Evolutionary conservation across 2,797 vertebrate species (phyloP).

Genomic region (Poeciliopsis presidionis): DNA sequence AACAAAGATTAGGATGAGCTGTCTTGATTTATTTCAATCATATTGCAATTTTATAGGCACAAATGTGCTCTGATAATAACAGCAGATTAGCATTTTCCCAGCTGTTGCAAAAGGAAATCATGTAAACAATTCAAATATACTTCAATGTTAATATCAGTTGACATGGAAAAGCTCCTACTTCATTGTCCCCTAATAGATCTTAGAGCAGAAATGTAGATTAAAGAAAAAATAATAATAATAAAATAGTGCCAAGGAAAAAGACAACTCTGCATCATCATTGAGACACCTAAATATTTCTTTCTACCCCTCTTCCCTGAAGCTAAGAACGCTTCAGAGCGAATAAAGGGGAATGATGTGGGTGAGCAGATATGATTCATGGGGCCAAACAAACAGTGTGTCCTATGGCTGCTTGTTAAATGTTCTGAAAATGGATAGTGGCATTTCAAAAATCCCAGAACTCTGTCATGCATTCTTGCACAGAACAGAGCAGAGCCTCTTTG

Average conservation of each 20-base stretch:
- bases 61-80: neutral
- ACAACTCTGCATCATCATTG: conserved; percentile 13
- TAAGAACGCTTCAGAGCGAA: conserved; percentile 42
- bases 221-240: neutral
- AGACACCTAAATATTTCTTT: conserved; percentile 16
- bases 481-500: conserved; percentile 65
- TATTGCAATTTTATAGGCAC: neutral
- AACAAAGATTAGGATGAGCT: too few species aligned
- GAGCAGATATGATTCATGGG: conserved; percentile 53
- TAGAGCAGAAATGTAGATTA: neutral
- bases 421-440: conserved; percentile 75
- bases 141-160: neutral
- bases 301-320: conserved; percentile 21
- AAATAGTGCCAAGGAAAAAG: conserved; percentile 2
- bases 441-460: conserved; percentile 67
- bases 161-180: neutral
- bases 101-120: neutral
- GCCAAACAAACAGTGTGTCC: conserved; percentile 34
- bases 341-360: conserved; percentile 42
- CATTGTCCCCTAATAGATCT: neutral
- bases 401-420: conserved; percentile 67
- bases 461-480: conserved; percentile 68
- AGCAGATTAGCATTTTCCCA: neutral
- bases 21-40: neutral
- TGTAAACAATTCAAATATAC: neutral